Conservation (phyloP, 2,888 invertebrate genomes). For the Temnothorax rugatulus region DNA sequence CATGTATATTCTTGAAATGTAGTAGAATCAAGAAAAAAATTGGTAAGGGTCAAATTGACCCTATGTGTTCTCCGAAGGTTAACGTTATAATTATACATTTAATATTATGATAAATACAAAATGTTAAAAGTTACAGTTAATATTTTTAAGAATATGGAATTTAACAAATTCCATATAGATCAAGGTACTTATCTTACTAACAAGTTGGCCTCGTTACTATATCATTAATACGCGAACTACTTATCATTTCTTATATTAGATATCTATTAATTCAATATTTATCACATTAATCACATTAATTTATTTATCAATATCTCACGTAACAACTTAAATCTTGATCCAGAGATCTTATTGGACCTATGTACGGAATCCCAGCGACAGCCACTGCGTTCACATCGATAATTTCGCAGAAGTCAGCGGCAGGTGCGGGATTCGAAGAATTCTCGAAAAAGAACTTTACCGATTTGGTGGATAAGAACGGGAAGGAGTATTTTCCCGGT, state of each 20-base stretch:
- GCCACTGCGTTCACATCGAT: constrained; percentile 76
- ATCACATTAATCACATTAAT: background rate
- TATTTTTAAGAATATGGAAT: background rate
- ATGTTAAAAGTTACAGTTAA: background rate
- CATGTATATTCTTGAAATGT: too few species aligned
- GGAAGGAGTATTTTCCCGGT: constrained; percentile 70
- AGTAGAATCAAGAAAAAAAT: too few species aligned
- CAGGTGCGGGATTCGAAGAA: constrained; percentile 73
- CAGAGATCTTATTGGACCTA: constrained; percentile 75
- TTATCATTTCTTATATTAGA: background rate
- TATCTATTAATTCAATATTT: background rate
- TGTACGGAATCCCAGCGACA: constrained; percentile 75
- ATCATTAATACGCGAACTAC: background rate
- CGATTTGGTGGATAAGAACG: constrained; percentile 68
- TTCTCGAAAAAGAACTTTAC: constrained; percentile 63
- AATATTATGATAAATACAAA: background rate
- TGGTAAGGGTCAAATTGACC: too few species aligned
- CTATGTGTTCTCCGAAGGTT: too few species aligned
- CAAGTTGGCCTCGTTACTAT: background rate
- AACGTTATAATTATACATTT: background rate
- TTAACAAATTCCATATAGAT: background rate
- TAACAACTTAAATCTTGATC: constrained; percentile 27
- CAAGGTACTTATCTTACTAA: background rate
- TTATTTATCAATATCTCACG: background rate
- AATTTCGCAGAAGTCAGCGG: constrained; percentile 77